Percentiles rank a stretch among this genome's conserved stretches.
Evolutionary conservation across 1,140 invertebrate genomes (phyloP).

Genomic region (Mercenaria mercenaria): DNA sequence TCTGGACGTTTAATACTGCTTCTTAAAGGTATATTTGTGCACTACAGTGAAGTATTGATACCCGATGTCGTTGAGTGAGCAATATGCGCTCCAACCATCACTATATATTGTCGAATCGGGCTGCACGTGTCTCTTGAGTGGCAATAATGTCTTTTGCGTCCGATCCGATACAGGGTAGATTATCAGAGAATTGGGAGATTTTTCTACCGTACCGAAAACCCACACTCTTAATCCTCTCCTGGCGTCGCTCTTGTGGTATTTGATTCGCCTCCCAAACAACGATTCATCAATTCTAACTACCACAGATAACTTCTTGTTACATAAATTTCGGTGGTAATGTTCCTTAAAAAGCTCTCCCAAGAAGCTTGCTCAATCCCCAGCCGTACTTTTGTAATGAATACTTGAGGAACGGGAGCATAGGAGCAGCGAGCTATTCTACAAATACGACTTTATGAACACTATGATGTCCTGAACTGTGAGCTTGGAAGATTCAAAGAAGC

Average conservation of each 20-base stretch:
- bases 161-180: slow-evolving; percentile 25
- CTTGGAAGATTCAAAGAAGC: background rate
- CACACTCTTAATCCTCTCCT: slow-evolving; percentile 26
- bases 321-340: background rate
- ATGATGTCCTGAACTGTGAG: too few relatives aligned
- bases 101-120: slow-evolving; percentile 22
- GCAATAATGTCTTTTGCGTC: background rate
- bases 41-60: slow-evolving; percentile 42
- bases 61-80: slow-evolving; percentile 10
- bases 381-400: background rate
- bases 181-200: slow-evolving; percentile 19
- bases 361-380: background rate
- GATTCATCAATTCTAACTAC: slow-evolving; percentile 34
- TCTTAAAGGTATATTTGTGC: slow-evolving; percentile 46
- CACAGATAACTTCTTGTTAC: background rate
- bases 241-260: slow-evolving; percentile 13
- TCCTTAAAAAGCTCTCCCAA: background rate
- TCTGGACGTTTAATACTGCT: slow-evolving; percentile 40
- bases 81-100: slow-evolving; percentile 55
- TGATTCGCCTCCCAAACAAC: slow-evolving; percentile 26
- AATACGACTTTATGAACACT: background rate
- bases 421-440: background rate
- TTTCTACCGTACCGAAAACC: slow-evolving; percentile 54
- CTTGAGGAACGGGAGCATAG: background rate
- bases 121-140: slow-evolving; percentile 43